These are phyloP conservation scores for Sisor rabdophorus DNA, from an alignment of 2,113 vertebrate species.

Conservation along the genomic window DNA sequence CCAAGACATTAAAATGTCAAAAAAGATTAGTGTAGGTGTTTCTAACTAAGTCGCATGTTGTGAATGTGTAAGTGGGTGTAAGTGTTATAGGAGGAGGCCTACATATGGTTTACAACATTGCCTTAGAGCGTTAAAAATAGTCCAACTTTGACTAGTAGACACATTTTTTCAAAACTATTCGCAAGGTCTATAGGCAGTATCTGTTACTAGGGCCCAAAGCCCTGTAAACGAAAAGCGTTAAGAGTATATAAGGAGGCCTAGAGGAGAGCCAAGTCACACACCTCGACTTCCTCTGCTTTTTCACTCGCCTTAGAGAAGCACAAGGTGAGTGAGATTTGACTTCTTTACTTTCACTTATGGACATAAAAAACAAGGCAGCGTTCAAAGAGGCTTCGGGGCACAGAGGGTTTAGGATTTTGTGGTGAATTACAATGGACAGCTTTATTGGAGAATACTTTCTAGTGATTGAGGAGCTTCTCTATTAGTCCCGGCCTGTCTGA, in stretches of 20 bases:
- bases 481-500: slow-evolving; percentile 14
- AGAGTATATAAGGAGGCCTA: slow-evolving; percentile 66
- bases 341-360: neutral
- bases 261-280: slow-evolving; percentile 43
- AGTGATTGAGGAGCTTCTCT: slow-evolving; percentile 27
- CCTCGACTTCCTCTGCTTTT: slow-evolving; percentile 65
- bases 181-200: slow-evolving; percentile 64
- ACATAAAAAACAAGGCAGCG: neutral
- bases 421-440: slow-evolving; percentile 10
- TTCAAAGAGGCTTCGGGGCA: slow-evolving; percentile 14
- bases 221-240: slow-evolving; percentile 71
- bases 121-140: slow-evolving; percentile 74
- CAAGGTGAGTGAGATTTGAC: slow-evolving; percentile 66
- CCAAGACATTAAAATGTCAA: neutral
- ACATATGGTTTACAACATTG: slow-evolving; percentile 62
- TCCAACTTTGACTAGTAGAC: slow-evolving; percentile 66
- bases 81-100: slow-evolving; percentile 1
- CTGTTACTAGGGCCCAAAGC: slow-evolving; percentile 65
- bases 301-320: slow-evolving; percentile 72
- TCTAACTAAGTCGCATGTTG: neutral
- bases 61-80: neutral
- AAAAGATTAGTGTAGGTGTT: neutral
- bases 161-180: slow-evolving; percentile 71
- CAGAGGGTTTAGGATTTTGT: slow-evolving; percentile 27
- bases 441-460: slow-evolving; percentile 3